phyloP scores from a whole-genome alignment of 2,797 vertebrate genomes.

The Spea hammondii region DNA sequence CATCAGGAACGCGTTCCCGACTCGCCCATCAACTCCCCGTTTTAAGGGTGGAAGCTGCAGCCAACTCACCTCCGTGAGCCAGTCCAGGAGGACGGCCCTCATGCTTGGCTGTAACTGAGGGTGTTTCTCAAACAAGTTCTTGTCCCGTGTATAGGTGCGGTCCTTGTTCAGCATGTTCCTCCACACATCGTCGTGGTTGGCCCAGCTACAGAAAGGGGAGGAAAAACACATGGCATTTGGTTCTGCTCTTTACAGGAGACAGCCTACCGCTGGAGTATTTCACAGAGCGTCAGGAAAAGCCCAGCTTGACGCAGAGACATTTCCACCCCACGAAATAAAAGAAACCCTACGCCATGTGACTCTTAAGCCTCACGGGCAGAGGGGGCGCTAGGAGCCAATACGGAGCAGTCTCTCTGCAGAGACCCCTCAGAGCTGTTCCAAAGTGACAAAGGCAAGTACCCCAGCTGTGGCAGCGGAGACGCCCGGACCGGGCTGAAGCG shows the following conservation, averaged over 20 bases:
- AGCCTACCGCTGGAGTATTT: background rate
- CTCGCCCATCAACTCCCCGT: no score
- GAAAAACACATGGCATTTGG: constrained; percentile 24
- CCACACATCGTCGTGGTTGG: constrained; percentile 91
- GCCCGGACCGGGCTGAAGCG: constrained; percentile 70
- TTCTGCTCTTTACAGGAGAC: background rate
- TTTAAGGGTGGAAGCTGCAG: background rate
- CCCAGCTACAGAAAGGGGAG: constrained; percentile 76
- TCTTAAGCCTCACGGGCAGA: no score
- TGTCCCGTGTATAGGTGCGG: constrained; percentile 76
- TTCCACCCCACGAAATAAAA: constrained; percentile 2
- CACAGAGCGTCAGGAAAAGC: background rate
- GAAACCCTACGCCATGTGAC: background rate
- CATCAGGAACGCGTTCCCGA: no score
- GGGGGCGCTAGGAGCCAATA: no score
- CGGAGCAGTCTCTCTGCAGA: background rate
- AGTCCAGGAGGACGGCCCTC: constrained; percentile 91
- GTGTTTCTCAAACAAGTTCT: constrained; percentile 82
- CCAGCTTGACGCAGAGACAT: constrained; percentile 3
- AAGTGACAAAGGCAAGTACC: constrained; percentile 59
- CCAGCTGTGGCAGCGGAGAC: constrained; percentile 82
- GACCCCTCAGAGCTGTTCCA: background rate
- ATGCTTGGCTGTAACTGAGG: constrained; percentile 91
- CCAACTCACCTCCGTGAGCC: constrained; percentile 92
- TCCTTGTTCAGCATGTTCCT: constrained; percentile 91